Evolutionary conservation across 2,113 vertebrate genomes (phyloP).

Genomic region (Melanocharis versteri): DNA sequence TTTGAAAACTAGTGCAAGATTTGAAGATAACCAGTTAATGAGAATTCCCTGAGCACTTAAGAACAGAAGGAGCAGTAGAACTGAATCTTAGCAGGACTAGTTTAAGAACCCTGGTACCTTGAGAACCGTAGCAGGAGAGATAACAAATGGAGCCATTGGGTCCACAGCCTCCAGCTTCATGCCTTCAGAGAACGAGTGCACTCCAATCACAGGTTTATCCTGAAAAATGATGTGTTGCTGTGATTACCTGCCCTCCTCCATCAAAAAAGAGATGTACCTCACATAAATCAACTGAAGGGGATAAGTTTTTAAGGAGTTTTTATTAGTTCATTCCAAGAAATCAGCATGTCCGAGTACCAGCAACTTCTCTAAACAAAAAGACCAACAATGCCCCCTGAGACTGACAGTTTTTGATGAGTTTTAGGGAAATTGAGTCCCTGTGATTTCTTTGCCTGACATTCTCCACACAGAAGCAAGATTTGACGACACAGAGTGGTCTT

Average conservation of each 20-base stretch:
- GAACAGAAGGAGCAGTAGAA: background rate
- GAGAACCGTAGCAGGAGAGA: conserved; percentile 89
- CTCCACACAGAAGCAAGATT: background rate
- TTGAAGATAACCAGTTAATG: background rate
- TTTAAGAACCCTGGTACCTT: conserved; percentile 78
- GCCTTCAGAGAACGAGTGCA: conserved; percentile 86
- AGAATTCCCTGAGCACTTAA: background rate
- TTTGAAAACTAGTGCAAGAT: background rate
- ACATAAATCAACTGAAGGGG: background rate
- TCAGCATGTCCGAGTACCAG: background rate
- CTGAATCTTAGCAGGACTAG: background rate
- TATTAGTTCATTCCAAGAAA: background rate
- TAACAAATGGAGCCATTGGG: conserved; percentile 86
- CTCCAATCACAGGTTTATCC: conserved; percentile 83
- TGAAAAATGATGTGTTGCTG: conserved; percentile 57
- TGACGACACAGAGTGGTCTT: background rate
- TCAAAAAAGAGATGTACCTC: background rate
- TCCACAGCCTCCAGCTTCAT: conserved; percentile 97
- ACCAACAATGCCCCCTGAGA: background rate
- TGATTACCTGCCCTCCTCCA: background rate
- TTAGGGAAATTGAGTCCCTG: background rate
- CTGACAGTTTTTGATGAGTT: background rate
- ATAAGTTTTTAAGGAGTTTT: background rate
- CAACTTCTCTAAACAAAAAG: background rate
- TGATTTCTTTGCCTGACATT: background rate